phyloP scores from a whole-genome alignment of 1,140 invertebrate species.

The Lordiphosa collinella region DNA sequence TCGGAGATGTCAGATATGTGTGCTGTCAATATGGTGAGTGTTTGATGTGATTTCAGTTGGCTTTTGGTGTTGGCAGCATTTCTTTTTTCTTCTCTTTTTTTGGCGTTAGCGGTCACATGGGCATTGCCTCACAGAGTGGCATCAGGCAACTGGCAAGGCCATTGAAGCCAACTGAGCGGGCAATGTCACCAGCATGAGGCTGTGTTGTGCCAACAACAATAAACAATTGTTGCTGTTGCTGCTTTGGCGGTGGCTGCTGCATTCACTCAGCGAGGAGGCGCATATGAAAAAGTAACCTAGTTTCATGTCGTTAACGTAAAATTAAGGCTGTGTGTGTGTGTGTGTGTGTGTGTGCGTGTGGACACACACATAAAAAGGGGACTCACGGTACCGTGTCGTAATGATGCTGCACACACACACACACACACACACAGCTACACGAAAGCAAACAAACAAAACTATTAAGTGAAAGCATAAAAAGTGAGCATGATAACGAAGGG shows the following conservation, averaged over 20 bases:
- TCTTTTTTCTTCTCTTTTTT: conserved; percentile 10
- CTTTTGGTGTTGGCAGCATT: conserved; percentile 4
- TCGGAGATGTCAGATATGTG: conserved; percentile 8
- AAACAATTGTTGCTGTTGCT: conserved; percentile 60
- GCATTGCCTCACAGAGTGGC: conserved; percentile 39
- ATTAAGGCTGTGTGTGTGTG: conserved; percentile 41
- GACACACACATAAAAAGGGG: conserved; percentile 59
- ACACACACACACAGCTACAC: conserved; percentile 16
- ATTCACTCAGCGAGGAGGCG: conserved; percentile 51
- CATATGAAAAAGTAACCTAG: conserved; percentile 72
- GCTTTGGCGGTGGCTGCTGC: conserved; percentile 24
- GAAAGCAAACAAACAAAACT: conserved; percentile 59
- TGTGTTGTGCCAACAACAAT: conserved; percentile 29
- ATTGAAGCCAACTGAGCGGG: conserved; percentile 51
- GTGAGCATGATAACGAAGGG: conserved; percentile 70
- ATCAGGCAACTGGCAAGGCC: conserved; percentile 41
- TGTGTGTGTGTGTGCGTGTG: conserved; percentile 41
- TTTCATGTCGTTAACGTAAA: conserved; percentile 72
- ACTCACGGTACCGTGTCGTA: conserved; percentile 40
- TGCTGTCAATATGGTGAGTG: conserved; percentile 32
- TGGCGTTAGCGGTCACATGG: conserved; percentile 45
- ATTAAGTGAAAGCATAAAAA: conserved; percentile 73
- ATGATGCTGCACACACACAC: conserved; percentile 42
- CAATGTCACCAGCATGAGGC: conserved; percentile 57
- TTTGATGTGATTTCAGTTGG: conserved; percentile 12